Evolutionary conservation across 2,113 vertebrate genomes (phyloP).

Genomic region (Pollimyrus isidori): DNA sequence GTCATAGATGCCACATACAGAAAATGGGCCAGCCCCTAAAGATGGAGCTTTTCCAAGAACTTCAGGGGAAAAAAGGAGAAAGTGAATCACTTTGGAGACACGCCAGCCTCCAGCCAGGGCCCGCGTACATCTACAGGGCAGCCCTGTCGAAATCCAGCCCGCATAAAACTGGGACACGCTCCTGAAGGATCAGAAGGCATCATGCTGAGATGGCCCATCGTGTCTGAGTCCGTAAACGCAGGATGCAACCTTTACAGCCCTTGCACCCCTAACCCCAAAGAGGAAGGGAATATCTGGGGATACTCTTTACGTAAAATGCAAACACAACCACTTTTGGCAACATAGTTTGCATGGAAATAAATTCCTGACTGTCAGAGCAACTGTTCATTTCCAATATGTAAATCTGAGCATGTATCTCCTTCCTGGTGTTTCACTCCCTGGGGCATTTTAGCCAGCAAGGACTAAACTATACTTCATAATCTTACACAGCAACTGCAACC

Average conservation of each 20-base stretch:
- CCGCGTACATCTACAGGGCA: neutral
- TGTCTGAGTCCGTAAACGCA: neutral
- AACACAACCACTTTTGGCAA: neutral
- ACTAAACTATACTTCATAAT: neutral
- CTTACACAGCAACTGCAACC: neutral
- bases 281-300: neutral
- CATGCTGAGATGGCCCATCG: neutral
- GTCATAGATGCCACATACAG: conserved; percentile 21
- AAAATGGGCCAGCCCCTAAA: neutral
- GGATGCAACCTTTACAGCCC: neutral
- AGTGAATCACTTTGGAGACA: conserved; percentile 14
- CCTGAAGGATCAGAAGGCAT: neutral
- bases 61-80: neutral
- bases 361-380: neutral
- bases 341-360: neutral
- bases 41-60: conserved; percentile 12
- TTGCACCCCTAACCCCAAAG: neutral
- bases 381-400: neutral
- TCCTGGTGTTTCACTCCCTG: neutral
- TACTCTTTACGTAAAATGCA: neutral
- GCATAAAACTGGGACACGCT: neutral
- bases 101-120: no score
- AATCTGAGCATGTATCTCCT: neutral
- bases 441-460: neutral
- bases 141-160: neutral